Conservation (phyloP, 1,140 invertebrate genomes). For the Zaprionus lachaisei region DNA sequence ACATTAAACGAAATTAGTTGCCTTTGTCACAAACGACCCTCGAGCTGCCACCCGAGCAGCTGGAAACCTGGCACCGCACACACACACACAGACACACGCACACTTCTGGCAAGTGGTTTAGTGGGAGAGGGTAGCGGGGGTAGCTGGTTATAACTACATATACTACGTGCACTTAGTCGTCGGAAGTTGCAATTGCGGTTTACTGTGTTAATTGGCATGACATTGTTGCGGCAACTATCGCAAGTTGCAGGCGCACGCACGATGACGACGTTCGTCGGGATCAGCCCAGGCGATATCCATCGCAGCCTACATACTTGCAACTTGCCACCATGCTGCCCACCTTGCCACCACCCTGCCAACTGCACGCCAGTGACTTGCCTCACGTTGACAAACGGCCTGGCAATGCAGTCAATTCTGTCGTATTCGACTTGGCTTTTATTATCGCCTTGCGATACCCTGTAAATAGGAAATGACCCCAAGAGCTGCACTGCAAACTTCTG, state of each 20-base stretch:
- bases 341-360: background rate
- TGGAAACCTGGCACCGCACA: slow-evolving; percentile 13
- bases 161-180: slow-evolving; percentile 70
- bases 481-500: background rate
- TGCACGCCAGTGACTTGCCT: slow-evolving; percentile 1
- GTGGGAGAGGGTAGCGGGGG: background rate
- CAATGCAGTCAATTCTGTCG: slow-evolving; percentile 5
- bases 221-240: slow-evolving; percentile 57
- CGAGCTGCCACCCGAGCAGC: slow-evolving; percentile 26
- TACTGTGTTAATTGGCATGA: slow-evolving; percentile 74
- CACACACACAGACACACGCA: background rate
- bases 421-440: background rate
- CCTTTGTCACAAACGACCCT: slow-evolving; percentile 78
- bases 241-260: slow-evolving; percentile 31
- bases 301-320: slow-evolving; percentile 3
- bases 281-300: background rate
- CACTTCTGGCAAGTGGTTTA: background rate
- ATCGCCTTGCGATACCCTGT: slow-evolving; percentile 3
- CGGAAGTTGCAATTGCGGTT: slow-evolving; percentile 77
- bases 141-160: slow-evolving; percentile 20
- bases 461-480: background rate
- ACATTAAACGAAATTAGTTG: slow-evolving; percentile 81
- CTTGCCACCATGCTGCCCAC: background rate
- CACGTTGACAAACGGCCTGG: slow-evolving; percentile 5
- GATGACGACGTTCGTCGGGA: background rate